Base-by-base conservation (phyloP, 2,888 invertebrate species). In the Chrysolina oricalcia region DNA sequence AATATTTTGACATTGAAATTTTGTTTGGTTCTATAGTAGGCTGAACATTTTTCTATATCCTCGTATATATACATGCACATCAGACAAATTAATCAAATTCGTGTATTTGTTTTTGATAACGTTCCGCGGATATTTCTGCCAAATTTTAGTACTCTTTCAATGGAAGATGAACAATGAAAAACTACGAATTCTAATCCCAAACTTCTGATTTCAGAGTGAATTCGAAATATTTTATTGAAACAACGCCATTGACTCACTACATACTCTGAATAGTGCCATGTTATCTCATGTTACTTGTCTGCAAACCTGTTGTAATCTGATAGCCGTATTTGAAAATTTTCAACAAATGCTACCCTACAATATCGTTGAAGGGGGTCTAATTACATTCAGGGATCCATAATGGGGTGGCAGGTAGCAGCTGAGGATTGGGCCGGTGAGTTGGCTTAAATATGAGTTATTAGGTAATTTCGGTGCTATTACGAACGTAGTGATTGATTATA, bases 361-460 rank as follows among this genome's bases (percentile, higher is more conserved):
- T n/a, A 8, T 59, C 23, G 27, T 59, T 59, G n/a, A 35, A 35
- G 17, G 2, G 35, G n/a, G n/a, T 27, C 8, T 59, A 59, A 59
- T 59, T 59, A 35, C 59, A 15, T 15, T 27, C 23, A n/a, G 27
- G 35, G 59, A 1, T 27, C 5, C n/a, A 27, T 50, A 4, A n/a
- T 4, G n/a, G 50, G 50, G 50, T 50, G 15, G 27, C 23, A 35
- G 35, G 59, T 35, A n/a, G 59, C 35, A 15, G n/a, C 35, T 50
- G 50, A 9, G n/a, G n/a, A 59, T 27, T 27, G 23, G 23, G 23
- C 23, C n/a, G n/a, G 4, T 59, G n/a, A 15, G 59, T 59, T 23
- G 59, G 35, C 27, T 59, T 35, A 35, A 59, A 27, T 59, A 59
- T 59, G 59, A 59, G 27, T 59, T 59, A 59, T 59, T 59, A 17